Evolutionary conservation across 2,113 vertebrate genomes (phyloP).

Genomic region (Perca schrenkii): DNA sequence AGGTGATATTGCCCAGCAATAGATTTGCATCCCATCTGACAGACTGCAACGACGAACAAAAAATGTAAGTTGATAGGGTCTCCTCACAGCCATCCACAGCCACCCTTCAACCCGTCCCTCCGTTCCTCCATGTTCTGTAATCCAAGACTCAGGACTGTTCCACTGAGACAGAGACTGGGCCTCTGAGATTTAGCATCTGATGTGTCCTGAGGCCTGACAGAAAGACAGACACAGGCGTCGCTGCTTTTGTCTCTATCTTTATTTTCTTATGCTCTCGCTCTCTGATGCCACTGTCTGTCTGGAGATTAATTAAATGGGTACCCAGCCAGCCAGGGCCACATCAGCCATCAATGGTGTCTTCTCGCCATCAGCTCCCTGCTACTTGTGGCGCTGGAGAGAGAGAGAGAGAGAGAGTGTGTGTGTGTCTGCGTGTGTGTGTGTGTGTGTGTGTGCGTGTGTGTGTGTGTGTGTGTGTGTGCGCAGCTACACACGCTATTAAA

Average conservation of each 20-base stretch:
- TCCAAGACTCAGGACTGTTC: slow-evolving; percentile 30
- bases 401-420: no score
- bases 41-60: not conserved
- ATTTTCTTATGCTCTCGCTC: slow-evolving; percentile 46
- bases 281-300: slow-evolving; percentile 73
- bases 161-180: slow-evolving; percentile 22
- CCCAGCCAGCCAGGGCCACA: slow-evolving; percentile 72
- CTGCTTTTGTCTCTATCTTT: slow-evolving; percentile 55
- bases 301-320: slow-evolving; percentile 82
- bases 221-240: slow-evolving; percentile 56
- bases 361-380: slow-evolving; percentile 62
- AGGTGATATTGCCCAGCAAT: not conserved
- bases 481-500: slow-evolving; percentile 18
- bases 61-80: not conserved
- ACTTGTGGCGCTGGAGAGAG: slow-evolving; percentile 15
- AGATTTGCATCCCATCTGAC: not conserved
- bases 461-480: not conserved
- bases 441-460: no score
- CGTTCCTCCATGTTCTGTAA: slow-evolving; percentile 26
- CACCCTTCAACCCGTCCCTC: slow-evolving; percentile 20
- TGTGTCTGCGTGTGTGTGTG: no score
- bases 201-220: slow-evolving; percentile 69
- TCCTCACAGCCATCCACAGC: slow-evolving; percentile 10
- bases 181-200: slow-evolving; percentile 42
- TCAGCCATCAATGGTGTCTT: slow-evolving; percentile 76